These are phyloP conservation scores for Drosophila barbarae DNA, from an alignment of 2,888 invertebrate genomes.

Conservation along the genomic window DNA sequence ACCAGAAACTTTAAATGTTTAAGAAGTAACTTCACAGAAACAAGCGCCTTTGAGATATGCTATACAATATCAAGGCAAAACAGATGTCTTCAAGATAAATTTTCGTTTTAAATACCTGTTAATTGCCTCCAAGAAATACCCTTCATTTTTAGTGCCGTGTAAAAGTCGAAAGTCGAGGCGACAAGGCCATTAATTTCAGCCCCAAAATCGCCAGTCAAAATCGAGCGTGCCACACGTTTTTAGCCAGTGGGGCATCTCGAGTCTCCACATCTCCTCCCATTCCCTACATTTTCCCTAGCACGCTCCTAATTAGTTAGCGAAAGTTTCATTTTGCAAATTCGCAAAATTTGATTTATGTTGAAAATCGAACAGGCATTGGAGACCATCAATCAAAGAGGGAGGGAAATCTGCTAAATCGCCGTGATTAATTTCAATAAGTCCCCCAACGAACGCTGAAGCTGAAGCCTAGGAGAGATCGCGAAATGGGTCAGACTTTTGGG, in stretches of 20 bases:
- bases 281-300: constrained; percentile 27
- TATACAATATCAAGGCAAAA: neutral
- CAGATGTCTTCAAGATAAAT: neutral
- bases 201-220: constrained; percentile 63
- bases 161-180: constrained; percentile 39
- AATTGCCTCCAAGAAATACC: neutral
- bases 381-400: constrained; percentile 62
- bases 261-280: neutral
- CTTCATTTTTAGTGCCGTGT: neutral
- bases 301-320: constrained; percentile 33
- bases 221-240: constrained; percentile 53
- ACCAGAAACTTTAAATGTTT: neutral
- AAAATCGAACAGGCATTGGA: constrained; percentile 43
- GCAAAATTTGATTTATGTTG: constrained; percentile 37
- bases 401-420: constrained; percentile 36
- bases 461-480: constrained; percentile 25
- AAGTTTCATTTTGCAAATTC: constrained; percentile 21
- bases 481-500: constrained; percentile 56
- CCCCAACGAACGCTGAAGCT: constrained; percentile 48
- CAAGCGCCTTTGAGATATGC: constrained; percentile 1
- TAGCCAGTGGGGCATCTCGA: constrained; percentile 15
- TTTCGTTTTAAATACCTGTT: no score
- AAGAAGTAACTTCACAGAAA: neutral
- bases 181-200: constrained; percentile 56
- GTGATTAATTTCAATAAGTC: constrained; percentile 78